These are phyloP conservation scores for Anadara kagoshimensis DNA, from an alignment of 1,140 invertebrate species.

Conservation along the genomic window DNA sequence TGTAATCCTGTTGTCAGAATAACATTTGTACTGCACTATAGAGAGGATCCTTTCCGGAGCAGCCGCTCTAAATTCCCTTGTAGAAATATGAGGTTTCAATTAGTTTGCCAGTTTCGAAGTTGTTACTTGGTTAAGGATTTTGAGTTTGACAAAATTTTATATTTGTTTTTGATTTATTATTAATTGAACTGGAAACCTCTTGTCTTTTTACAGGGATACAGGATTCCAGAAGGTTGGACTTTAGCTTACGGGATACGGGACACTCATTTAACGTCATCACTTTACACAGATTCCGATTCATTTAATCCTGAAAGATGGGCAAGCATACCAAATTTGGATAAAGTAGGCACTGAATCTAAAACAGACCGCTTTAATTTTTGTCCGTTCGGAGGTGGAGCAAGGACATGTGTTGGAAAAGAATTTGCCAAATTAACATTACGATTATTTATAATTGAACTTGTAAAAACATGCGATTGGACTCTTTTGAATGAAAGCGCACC, in stretches of 20 bases:
- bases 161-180: too few species aligned
- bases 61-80: too few species aligned
- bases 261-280: slow-evolving; percentile 51
- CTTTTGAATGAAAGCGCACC: slow-evolving; percentile 49
- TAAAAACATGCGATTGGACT: slow-evolving; percentile 49
- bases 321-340: slow-evolving; percentile 15
- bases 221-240: slow-evolving; percentile 67
- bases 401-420: slow-evolving; percentile 64
- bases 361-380: slow-evolving; percentile 54
- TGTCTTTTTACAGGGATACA: slow-evolving; percentile 62
- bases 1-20: too few species aligned
- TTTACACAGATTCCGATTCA: slow-evolving; percentile 37
- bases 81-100: too few species aligned
- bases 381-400: slow-evolving; percentile 61
- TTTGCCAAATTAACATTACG: slow-evolving; percentile 57
- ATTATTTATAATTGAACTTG: slow-evolving; percentile 57
- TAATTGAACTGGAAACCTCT: too few species aligned
- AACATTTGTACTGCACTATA: too few species aligned
- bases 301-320: slow-evolving; percentile 68
- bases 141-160: too few species aligned
- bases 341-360: slow-evolving; percentile 9
- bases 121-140: too few species aligned
- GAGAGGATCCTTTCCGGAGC: too few species aligned
- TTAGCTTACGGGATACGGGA: slow-evolving; percentile 61
- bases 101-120: too few species aligned